These are phyloP conservation scores for Parazoanthus darwini DNA, from an alignment of 92 coral and sea anemone genomes.

Conservation along the genomic window DNA sequence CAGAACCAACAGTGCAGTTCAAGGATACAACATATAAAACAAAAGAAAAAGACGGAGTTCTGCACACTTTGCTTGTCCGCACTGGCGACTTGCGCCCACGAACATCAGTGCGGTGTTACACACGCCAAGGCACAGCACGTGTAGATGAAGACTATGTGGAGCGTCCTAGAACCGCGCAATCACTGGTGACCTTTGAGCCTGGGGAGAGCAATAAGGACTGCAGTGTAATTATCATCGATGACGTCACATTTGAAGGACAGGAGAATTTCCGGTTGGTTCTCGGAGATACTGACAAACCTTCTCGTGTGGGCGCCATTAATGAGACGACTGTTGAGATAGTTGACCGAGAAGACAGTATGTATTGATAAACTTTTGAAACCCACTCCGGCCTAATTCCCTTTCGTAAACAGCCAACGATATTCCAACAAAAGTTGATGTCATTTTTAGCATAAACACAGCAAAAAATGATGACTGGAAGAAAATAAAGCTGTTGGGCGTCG, in stretches of 20 bases:
- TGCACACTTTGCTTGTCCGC: conserved; percentile 74
- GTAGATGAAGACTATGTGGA: conserved; percentile 82
- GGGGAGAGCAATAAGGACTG: conserved; percentile 78
- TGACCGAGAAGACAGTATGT: conserved; percentile 86
- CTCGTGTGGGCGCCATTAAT: conserved; percentile 77
- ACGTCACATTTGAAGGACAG: conserved; percentile 67
- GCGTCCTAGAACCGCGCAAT: conserved; percentile 74
- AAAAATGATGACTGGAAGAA: no score
- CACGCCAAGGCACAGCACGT: conserved; percentile 79
- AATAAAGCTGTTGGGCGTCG: no score
- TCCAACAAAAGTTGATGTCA: background rate
- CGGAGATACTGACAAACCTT: conserved; percentile 47
- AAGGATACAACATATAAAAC: conserved; percentile 48
- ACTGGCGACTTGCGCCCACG: conserved; percentile 77
- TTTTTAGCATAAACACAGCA: no score
- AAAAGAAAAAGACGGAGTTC: conserved; percentile 62
- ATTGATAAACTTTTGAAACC: background rate
- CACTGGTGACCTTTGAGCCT: conserved; percentile 71
- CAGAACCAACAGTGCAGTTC: conserved; percentile 88
- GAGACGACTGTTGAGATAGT: conserved; percentile 61
- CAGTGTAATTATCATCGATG: conserved; percentile 70
- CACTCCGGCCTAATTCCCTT: no score
- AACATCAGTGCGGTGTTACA: conserved; percentile 86
- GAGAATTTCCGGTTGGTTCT: conserved; percentile 76
- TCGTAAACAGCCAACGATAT: no score